Percentiles rank a stretch among this genome's conserved stretches.
Conservation (phyloP, 2,888 invertebrate species). For the Pachymerium ferrugineum region DNA sequence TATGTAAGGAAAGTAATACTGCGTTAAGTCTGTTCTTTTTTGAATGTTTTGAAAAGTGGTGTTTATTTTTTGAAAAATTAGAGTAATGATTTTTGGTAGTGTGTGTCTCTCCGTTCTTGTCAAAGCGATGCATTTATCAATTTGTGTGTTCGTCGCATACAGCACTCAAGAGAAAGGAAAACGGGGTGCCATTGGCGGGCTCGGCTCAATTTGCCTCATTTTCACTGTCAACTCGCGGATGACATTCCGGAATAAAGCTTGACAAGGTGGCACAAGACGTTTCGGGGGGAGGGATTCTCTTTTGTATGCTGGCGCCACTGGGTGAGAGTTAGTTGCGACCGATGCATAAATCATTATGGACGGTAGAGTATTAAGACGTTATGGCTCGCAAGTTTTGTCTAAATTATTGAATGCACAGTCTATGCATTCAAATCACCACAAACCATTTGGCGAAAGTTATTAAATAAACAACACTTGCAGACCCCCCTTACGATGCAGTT, state of each 20-base stretch:
- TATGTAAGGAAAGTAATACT: too few species aligned
- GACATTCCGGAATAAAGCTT: conserved; percentile 18
- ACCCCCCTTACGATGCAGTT: background rate
- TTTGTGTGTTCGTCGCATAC: conserved; percentile 21
- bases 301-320: conserved; percentile 9
- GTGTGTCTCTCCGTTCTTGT: conserved; percentile 15
- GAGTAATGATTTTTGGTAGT: conserved; percentile 11
- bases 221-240: conserved; percentile 21
- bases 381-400: conserved; percentile 8
- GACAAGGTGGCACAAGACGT: conserved; percentile 1
- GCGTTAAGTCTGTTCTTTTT: too few species aligned
- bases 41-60: background rate
- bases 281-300: too few species aligned
- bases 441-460: conserved; percentile 18
- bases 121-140: conserved; percentile 21
- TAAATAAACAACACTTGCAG: conserved; percentile 21
- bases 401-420: background rate
- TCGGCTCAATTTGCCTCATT: conserved; percentile 21
- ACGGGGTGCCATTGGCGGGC: conserved; percentile 21
- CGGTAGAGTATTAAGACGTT: conserved; percentile 17
- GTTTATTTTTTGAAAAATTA: conserved; percentile 18
- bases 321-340: background rate
- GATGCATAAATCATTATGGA: conserved; percentile 2
- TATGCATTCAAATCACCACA: conserved; percentile 21
- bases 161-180: too few species aligned